These are phyloP conservation scores for Oceanodroma tethys DNA, from an alignment of 2,113 vertebrate species.

Conservation along the genomic window DNA sequence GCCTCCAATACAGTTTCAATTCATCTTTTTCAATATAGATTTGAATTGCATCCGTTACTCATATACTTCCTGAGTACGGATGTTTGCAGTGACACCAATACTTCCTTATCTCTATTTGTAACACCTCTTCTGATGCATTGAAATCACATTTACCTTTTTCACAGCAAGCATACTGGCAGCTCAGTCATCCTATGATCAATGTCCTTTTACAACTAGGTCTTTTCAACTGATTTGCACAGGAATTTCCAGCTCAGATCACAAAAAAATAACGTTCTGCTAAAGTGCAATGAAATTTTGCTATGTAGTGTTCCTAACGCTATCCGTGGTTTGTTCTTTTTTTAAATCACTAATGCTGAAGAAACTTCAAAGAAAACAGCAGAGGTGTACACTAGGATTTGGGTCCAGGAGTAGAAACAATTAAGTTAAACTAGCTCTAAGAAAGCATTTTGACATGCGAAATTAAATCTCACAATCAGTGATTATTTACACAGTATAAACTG, in stretches of 20 bases:
- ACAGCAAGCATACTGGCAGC: not conserved
- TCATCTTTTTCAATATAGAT: not conserved
- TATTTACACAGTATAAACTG: not conserved
- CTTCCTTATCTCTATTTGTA: not conserved
- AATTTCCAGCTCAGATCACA: not conserved
- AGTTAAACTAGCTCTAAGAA: not conserved
- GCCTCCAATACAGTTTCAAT: not conserved
- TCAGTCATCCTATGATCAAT: not conserved
- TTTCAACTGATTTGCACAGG: not conserved
- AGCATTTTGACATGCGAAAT: not conserved
- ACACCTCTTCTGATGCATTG: not conserved
- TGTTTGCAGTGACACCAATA: not conserved
- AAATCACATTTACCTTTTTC: not conserved
- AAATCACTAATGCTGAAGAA: not conserved
- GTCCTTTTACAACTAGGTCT: not conserved
- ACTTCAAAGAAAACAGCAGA: not conserved
- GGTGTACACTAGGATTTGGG: not conserved
- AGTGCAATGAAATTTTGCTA: not conserved
- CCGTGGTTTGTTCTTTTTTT: accelerated
- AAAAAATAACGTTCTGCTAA: not conserved
- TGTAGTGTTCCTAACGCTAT: accelerated
- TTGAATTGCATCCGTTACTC: not conserved
- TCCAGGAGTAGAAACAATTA: not conserved
- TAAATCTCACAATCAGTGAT: not conserved
- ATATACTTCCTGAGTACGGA: not conserved